Percentiles rank a stretch among this genome's conserved stretches.
Conservation (phyloP, 1,140 invertebrate species). For the Atta cephalotes region DNA sequence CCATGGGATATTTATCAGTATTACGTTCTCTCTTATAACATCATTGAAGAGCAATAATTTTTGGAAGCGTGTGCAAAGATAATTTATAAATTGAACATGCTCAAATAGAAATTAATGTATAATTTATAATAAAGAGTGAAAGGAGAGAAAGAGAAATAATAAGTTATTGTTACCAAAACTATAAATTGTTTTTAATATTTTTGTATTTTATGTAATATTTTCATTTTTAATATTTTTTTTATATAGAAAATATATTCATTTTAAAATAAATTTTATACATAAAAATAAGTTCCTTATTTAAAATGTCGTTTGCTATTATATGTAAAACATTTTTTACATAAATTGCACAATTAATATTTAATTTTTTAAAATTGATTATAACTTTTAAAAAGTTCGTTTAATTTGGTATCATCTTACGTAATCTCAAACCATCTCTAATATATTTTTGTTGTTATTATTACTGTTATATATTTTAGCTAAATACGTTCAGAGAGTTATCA, state of each 20-base stretch:
- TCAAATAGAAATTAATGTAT: constrained; percentile 22
- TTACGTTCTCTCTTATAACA: constrained; percentile 67
- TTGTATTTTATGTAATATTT: too few species aligned
- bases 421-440: not conserved
- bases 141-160: not conserved
- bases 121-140: constrained; percentile 21
- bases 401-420: not conserved
- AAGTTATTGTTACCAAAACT: not conserved
- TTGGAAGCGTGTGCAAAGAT: not conserved
- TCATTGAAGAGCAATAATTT: not conserved
- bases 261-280: too few species aligned
- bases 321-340: not conserved
- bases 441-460: not conserved
- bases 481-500: not conserved
- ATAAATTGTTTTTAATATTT: not conserved
- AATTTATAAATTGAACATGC: constrained; percentile 18
- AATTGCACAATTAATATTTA: not conserved
- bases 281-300: too few species aligned
- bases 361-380: too few species aligned
- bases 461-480: not conserved
- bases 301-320: not conserved
- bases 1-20: constrained; percentile 73
- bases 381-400: not conserved
- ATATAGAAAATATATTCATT: too few species aligned
- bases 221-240: not conserved